Conservation (phyloP, 92 coral and sea anemone genomes). For the Palythoa caribaeorum region DNA sequence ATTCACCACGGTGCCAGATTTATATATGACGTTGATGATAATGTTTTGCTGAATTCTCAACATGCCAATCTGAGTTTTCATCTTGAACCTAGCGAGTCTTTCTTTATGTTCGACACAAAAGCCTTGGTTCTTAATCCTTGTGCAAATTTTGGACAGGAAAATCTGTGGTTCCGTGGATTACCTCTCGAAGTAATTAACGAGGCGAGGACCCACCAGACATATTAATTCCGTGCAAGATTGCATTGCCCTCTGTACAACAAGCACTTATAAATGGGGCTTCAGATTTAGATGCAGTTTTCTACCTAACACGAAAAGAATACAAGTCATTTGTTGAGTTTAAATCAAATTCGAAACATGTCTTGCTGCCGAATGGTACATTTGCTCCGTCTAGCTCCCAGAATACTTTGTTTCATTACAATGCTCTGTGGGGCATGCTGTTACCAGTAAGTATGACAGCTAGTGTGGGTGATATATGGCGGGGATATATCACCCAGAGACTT, state of each 20-base stretch:
- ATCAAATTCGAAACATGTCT: background rate
- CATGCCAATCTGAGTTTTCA: conserved; percentile 22
- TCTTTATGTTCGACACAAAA: conserved; percentile 4
- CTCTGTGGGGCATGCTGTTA: conserved; percentile 44
- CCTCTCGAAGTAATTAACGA: conserved; percentile 30
- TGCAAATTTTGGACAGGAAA: conserved; percentile 28
- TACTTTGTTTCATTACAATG: conserved; percentile 36
- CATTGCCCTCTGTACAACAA: conserved; percentile 21
- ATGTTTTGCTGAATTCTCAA: background rate
- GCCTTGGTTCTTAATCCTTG: conserved; percentile 30
- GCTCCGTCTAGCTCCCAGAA: conserved; percentile 17
- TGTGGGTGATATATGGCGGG: conserved; percentile 43
- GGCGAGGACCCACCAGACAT: background rate
- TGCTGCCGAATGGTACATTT: conserved; percentile 43
- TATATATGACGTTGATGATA: conserved; percentile 29
- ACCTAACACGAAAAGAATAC: conserved; percentile 20
- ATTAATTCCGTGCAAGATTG: background rate
- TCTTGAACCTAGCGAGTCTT: conserved; percentile 1
- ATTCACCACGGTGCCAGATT: conserved; percentile 39
- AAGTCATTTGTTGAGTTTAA: background rate
- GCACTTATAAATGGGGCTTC: conserved; percentile 25
- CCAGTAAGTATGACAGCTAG: conserved; percentile 18
- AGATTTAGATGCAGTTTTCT: conserved; percentile 24
- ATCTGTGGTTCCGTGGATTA: conserved; percentile 25
- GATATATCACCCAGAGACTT: conserved; percentile 32